Conservation (phyloP, 2,797 vertebrate species). For the Podargus strigoides region DNA sequence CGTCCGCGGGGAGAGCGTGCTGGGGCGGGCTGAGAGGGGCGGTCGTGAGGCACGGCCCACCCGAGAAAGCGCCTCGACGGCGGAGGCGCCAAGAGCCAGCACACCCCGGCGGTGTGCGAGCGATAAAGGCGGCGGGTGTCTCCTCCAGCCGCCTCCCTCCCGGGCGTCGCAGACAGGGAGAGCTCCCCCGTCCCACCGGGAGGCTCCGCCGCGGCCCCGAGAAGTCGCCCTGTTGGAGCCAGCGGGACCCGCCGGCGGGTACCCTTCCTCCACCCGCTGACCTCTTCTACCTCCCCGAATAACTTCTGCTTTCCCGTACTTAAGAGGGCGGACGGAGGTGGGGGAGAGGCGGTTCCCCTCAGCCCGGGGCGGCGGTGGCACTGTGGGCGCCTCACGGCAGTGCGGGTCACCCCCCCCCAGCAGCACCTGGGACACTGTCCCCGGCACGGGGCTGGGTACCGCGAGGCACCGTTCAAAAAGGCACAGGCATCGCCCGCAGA, state of each 20-base stretch:
- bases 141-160: neutral
- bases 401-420: no score
- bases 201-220: neutral
- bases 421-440: neutral
- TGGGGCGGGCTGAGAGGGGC: neutral
- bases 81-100: neutral
- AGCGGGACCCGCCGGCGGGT: accelerated
- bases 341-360: neutral
- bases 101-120: neutral
- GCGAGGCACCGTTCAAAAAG: accelerated
- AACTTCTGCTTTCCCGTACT: accelerated
- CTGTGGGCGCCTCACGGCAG: no score
- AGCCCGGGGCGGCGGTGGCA: neutral
- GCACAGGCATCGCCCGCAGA: accelerated
- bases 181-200: no score
- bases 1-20: neutral
- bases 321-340: neutral
- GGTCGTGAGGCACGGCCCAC: neutral
- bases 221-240: neutral
- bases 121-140: neutral
- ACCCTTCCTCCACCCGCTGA: accelerated
- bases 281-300: neutral
- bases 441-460: neutral
- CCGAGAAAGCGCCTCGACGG: neutral
- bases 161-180: neutral